Evolutionary conservation across 2,113 vertebrate genomes (phyloP), one percentile per base, ranked within the genome.

Genomic region (Naja naja): DNA sequence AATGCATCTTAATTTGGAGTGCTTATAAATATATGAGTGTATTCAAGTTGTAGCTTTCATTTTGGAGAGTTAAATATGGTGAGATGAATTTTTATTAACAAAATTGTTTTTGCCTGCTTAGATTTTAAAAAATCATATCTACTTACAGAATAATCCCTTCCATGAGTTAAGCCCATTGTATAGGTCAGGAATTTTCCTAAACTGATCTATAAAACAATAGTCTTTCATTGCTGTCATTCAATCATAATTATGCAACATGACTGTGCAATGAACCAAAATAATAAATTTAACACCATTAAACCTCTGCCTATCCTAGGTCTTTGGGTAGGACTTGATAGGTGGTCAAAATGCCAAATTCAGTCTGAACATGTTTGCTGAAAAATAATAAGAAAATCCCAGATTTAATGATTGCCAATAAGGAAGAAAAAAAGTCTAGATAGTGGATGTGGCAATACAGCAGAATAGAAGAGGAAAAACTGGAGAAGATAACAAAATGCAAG

Each of bases 31-130:
- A 45, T 85, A 6, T 88, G 85, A 87, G 54, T 64, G 56, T 58
- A 87, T 92, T 30, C 22, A 49, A 52, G 55, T 34, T 47, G 30
- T 25, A 52, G 55, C 85, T 88, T 87, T 87, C 55, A 88, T 64
- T 88, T 52, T 87, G 55, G 60, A 92, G 87, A 87, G 60, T 53
- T 92, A 64, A 60, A 92, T 92, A n/a, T 39, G 8, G 49, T 85
- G 39, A 92, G 56, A 64, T 92, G 56, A 92, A 52, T 92, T 88
- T 91, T 64, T 60, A 88, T 87, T 92, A 58, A 27, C 22, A 88
- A 60, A 87, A 39, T 64, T 88, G 56, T 12, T 92, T 87, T n/a
- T 92, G 30, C 22, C 91, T 88, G 45, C 22, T 52, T 34, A 49
- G 45, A 91, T 55, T 60, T 49, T 60, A 6, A 56, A 56, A 56